phyloP scores from a whole-genome alignment of 2,888 invertebrate species.

The Mesochorus sp. region DNA sequence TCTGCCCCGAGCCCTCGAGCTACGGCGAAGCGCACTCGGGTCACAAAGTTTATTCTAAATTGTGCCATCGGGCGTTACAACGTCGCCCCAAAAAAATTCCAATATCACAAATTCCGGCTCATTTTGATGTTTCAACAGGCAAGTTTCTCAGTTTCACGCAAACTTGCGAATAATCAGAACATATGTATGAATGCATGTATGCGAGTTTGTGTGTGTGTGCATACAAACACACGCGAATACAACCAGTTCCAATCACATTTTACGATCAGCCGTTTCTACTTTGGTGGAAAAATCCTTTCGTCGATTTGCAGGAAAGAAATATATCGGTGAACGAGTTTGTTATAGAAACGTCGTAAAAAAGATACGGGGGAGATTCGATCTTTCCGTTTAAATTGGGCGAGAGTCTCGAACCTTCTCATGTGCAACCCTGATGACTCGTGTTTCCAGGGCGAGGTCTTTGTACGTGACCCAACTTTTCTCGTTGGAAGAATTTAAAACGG shows the following conservation, averaged over 20 bases:
- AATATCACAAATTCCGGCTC: slow-evolving; percentile 39
- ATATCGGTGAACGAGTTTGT: slow-evolving; percentile 5
- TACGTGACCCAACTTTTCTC: slow-evolving; percentile 49
- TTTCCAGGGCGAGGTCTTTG: slow-evolving; percentile 5
- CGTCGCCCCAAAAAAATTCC: slow-evolving; percentile 37
- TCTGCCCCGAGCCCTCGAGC: slow-evolving; percentile 26
- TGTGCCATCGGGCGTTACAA: slow-evolving; percentile 64
- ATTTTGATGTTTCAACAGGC: neutral
- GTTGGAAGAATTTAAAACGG: slow-evolving; percentile 48
- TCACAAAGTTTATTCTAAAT: slow-evolving; percentile 62
- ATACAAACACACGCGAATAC: neutral
- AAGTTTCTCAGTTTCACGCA: neutral
- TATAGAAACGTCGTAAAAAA: slow-evolving; percentile 38
- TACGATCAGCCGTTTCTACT: slow-evolving; percentile 32
- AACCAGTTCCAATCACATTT: slow-evolving; percentile 37
- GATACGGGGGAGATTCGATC: slow-evolving; percentile 44
- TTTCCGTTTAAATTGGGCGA: slow-evolving; percentile 52
- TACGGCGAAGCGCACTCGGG: slow-evolving; percentile 23
- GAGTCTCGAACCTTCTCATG: slow-evolving; percentile 21
- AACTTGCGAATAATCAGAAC: slow-evolving; percentile 47
- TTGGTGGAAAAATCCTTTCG: slow-evolving; percentile 22
- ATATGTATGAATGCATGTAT: neutral
- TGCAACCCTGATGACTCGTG: slow-evolving; percentile 31
- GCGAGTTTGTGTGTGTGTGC: neutral
- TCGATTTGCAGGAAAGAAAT: slow-evolving; percentile 8